Conservation (phyloP, 2,888 invertebrate genomes). For the Heliconius ethilla region DNA sequence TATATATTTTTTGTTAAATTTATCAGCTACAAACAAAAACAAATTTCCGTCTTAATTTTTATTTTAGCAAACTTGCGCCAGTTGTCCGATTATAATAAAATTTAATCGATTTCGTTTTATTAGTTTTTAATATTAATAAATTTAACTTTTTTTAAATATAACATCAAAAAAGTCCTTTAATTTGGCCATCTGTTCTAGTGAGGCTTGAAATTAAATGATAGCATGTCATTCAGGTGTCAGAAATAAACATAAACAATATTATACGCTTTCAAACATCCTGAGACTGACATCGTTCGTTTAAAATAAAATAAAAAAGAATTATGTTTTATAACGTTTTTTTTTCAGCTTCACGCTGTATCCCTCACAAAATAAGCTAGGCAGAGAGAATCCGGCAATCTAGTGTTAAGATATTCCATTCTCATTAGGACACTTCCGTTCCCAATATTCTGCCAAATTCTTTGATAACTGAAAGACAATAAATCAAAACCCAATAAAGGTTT, state of each 20-base stretch:
- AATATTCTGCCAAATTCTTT: too few relatives aligned
- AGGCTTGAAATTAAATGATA: conserved; percentile 38
- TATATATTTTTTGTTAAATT: too few relatives aligned
- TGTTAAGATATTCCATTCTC: background rate
- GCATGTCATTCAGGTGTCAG: conserved; percentile 37
- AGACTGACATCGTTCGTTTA: conserved; percentile 1
- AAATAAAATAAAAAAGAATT: background rate
- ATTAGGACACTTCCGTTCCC: too few relatives aligned
- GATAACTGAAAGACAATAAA: too few relatives aligned
- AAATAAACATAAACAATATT: conserved; percentile 18
- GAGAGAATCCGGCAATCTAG: background rate
- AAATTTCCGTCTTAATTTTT: background rate
- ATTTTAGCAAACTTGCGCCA: background rate
- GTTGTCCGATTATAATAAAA: conserved; percentile 2
- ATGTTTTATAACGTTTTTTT: background rate
- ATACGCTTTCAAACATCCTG: conserved; percentile 10
- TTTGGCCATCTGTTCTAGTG: conserved; percentile 40
- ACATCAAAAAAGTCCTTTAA: conserved; percentile 27
- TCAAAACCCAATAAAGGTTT: too few relatives aligned
- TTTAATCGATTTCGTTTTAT: conserved; percentile 15
- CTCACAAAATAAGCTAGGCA: background rate
- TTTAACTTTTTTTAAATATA: background rate
- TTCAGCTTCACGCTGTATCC: background rate
- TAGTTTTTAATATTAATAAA: conserved; percentile 24
- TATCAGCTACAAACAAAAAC: background rate